Evolutionary conservation across 2,797 vertebrate genomes (phyloP), one percentile per base, ranked within the genome.

Genomic region (Siniperca scherzeri): DNA sequence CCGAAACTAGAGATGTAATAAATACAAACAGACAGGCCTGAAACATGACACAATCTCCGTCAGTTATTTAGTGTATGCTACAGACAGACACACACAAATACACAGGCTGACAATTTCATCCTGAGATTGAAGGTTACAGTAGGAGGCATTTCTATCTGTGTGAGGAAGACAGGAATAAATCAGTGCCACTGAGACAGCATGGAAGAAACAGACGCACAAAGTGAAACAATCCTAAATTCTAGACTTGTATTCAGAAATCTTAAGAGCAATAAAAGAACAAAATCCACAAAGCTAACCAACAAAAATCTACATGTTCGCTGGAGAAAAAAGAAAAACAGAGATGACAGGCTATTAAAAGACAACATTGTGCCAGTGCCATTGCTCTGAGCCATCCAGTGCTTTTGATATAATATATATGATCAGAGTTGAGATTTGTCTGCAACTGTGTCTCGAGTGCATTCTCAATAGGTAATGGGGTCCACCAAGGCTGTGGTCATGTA

Each of bases 101-200:
- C 73, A 67, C 36, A 44, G 46, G 21, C 56, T 82, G 73, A 87
- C 81, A 82, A 80, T 87, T 75, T 78, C 33, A 52, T 53, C 25
- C 57, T 62, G 16, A 70, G 70, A 65, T 46, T 84, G 73, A 92
- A 78, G 60, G 69, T 83, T 82, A 75, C 60, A 75, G 22, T 59
- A 12, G 50, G 79, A 83, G 73, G 27, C 75, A 69, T 79, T 72
- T 83, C 44, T 78, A 13, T 65, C 55, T 40, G 40, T 84, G 77
- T 86, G 73, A 62, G 62, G 44, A 73, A 66, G 55, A 64, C 59
- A 25, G 57, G 67, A 86, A 59, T 61, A 84, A 77, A 88, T 82
- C 71, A 72, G 21, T 48, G 36, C 67, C 46, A 69, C 77, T 36
- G 42, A 60, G 40, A 60, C 53, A 57, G 19, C 62, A 59, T 19